Percentiles rank a stretch among this genome's conserved stretches.
Conservation (phyloP, 2,888 invertebrate species). For the Subacronicta megacephala region DNA sequence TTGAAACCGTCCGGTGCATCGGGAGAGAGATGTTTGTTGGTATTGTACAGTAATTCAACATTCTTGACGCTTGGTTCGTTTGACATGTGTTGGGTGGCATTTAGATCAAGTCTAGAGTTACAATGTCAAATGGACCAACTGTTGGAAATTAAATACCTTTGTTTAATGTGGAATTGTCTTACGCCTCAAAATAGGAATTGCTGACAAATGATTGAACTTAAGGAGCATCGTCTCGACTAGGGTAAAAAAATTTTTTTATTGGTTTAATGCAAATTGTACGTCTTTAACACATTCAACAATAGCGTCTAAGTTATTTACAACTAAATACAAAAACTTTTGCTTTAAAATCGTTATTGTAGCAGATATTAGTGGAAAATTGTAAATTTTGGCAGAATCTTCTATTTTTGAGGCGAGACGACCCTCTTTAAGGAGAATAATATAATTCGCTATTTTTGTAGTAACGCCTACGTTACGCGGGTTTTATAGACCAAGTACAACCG, state of each 20-base stretch:
- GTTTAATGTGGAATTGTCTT: constrained; percentile 26
- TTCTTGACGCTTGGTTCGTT: constrained; percentile 41
- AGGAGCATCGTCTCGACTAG: no score
- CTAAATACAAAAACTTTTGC: no score
- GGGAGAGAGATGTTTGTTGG: constrained; percentile 37
- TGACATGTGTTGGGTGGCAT: constrained; percentile 48
- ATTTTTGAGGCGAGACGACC: no score
- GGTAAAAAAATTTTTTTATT: no score
- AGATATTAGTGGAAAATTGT: no score
- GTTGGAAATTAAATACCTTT: constrained; percentile 42
- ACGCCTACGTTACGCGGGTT: background rate
- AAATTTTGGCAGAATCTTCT: no score
- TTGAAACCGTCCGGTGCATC: constrained; percentile 68
- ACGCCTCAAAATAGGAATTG: background rate
- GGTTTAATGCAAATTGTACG: no score
- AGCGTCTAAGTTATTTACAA: no score
- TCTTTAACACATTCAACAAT: no score
- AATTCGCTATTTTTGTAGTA: no score
- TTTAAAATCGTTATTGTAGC: no score
- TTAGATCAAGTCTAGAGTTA: constrained; percentile 55
- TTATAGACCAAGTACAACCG: constrained; percentile 15
- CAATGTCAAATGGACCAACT: constrained; percentile 45
- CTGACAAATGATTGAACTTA: background rate
- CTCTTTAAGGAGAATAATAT: background rate
- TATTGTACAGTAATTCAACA: constrained; percentile 48